Conservation (phyloP, 2,113 vertebrate genomes). For the Brachirus orientalis region DNA sequence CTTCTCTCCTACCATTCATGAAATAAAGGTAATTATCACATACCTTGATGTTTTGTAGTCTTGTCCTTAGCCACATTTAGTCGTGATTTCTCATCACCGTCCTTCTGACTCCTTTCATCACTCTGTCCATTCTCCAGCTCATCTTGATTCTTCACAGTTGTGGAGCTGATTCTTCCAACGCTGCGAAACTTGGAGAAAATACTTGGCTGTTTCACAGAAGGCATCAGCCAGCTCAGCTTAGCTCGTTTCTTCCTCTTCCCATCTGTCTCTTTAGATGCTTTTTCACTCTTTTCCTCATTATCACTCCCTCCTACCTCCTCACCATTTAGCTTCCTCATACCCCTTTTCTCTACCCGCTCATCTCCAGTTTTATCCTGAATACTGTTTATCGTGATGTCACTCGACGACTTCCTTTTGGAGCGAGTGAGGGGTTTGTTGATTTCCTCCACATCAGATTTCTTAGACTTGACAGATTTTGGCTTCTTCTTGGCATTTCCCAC, state of each 20-base stretch:
- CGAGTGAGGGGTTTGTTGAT: conserved; percentile 85
- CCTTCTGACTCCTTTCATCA: conserved; percentile 26
- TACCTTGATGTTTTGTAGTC: conserved; percentile 56
- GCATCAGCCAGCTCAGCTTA: conserved; percentile 89
- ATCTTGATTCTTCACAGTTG: conserved; percentile 73
- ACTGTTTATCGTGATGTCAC: conserved; percentile 62
- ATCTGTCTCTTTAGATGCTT: conserved; percentile 65
- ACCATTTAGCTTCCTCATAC: not conserved
- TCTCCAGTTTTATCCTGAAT: conserved; percentile 17
- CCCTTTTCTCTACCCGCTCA: conserved; percentile 8
- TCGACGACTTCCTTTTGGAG: conserved; percentile 90
- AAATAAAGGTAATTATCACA: not conserved
- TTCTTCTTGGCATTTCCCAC: conserved; percentile 95
- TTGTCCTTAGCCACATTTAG: conserved; percentile 2
- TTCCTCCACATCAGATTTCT: conserved; percentile 73
- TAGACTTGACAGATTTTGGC: conserved; percentile 86
- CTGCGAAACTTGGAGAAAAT: conserved; percentile 97
- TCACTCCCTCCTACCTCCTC: conserved; percentile 37
- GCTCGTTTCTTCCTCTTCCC: conserved; percentile 87
- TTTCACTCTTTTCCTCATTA: conserved; percentile 35
- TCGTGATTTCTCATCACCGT: not conserved
- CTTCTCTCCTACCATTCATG: too few relatives aligned
- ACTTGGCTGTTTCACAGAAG: conserved; percentile 91
- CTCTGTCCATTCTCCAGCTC: conserved; percentile 65
- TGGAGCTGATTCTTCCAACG: conserved; percentile 87